phyloP scores from a whole-genome alignment of 2,888 invertebrate genomes.

The Serripes groenlandicus region DNA sequence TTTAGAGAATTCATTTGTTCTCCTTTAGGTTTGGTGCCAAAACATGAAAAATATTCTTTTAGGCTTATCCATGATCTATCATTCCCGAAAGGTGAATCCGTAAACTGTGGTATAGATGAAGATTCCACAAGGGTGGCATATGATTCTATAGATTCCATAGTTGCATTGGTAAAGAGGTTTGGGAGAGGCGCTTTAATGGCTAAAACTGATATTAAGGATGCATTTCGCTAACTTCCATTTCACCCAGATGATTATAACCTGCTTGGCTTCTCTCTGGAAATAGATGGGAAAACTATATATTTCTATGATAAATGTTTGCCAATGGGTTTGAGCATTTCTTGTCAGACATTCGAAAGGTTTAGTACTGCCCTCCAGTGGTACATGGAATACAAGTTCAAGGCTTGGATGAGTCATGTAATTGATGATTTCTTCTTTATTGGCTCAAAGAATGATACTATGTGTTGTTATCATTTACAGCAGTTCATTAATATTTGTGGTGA shows the following conservation, averaged over 20 bases:
- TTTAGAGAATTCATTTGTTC: slow-evolving; percentile 34
- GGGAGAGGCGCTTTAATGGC: not conserved
- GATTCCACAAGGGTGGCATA: not conserved
- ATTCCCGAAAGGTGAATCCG: slow-evolving; percentile 25
- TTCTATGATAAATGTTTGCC: no score
- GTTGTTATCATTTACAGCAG: no score
- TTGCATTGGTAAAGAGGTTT: slow-evolving; percentile 5
- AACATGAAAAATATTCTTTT: slow-evolving; percentile 33
- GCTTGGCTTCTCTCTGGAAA: slow-evolving; percentile 43
- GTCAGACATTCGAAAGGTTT: no score
- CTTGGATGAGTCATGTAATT: no score
- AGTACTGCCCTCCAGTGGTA: no score
- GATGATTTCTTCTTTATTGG: no score
- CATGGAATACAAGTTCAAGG: no score
- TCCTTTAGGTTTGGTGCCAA: slow-evolving; percentile 45
- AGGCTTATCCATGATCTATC: slow-evolving; percentile 56
- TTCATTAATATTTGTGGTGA: no score
- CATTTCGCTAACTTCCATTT: slow-evolving; percentile 38
- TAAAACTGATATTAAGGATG: slow-evolving; percentile 28
- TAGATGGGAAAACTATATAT: no score
- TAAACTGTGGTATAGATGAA: slow-evolving; percentile 52
- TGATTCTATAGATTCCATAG: slow-evolving; percentile 2
- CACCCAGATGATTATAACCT: slow-evolving; percentile 26
- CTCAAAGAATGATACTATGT: no score
- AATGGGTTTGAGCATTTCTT: no score